A percentile compares a stretch with the other conserved stretches of the same genome.
Conservation (phyloP, 2,113 vertebrate species). For the Pseudopipra pipra region DNA sequence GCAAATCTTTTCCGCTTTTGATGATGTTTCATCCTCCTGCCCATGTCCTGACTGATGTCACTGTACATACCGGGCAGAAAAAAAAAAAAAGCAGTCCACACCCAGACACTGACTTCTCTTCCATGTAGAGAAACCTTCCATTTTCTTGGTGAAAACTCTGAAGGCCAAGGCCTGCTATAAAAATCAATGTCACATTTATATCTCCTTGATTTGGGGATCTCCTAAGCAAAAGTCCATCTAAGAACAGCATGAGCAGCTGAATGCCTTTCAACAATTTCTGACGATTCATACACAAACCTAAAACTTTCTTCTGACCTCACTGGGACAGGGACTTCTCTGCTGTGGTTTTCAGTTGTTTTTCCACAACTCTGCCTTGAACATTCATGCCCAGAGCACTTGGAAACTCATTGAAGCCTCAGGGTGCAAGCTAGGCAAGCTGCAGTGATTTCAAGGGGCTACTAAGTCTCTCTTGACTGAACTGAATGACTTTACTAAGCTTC, state of each 20-base stretch:
- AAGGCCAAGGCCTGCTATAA: neutral
- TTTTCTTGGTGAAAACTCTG: neutral
- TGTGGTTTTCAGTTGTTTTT: neutral
- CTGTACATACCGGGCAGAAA: too few relatives aligned
- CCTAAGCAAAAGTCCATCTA: neutral
- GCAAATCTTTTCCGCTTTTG: too few relatives aligned
- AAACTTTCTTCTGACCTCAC: neutral
- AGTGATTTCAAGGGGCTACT: neutral
- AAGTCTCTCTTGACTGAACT: neutral
- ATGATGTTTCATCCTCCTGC: too few relatives aligned
- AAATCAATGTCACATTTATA: neutral
- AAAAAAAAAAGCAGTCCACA: too few relatives aligned
- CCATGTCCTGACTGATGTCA: too few relatives aligned
- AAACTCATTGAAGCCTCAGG: neutral
- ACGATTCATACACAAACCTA: neutral
- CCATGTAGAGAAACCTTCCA: too few relatives aligned
- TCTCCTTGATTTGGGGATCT: neutral
- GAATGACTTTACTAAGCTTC: neutral
- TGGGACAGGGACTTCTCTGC: neutral
- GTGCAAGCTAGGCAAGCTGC: neutral
- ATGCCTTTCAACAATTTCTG: neutral
- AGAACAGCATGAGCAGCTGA: neutral
- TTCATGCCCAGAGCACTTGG: neutral
- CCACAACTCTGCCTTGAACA: neutral
- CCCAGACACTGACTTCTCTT: neutral